Conservation (phyloP, 2,113 vertebrate species). For the Etia nguti region DNA sequence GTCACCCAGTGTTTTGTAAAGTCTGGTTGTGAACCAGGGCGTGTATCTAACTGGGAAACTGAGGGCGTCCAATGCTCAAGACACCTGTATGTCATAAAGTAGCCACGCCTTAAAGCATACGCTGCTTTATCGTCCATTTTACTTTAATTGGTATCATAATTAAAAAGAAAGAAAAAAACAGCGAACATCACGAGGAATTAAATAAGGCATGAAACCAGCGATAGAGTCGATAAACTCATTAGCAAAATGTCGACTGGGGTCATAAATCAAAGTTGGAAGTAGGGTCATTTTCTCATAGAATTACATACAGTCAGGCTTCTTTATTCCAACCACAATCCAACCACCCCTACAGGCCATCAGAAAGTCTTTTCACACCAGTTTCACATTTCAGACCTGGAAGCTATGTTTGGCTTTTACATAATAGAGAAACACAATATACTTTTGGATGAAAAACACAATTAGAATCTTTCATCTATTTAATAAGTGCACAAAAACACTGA, state of each 20-base stretch:
- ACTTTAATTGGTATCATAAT: not conserved
- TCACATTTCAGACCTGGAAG: not conserved
- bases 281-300: not conserved
- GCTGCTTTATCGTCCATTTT: not conserved
- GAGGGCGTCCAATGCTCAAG: not conserved
- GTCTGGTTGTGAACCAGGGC: not conserved
- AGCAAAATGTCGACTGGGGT: not conserved
- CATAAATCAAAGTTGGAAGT: not conserved
- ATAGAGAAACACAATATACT: not conserved
- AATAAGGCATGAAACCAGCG: not conserved
- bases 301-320: not conserved
- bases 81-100: not conserved
- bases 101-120: not conserved
- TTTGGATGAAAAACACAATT: not conserved
- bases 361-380: not conserved
- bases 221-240: not conserved
- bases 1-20: not conserved
- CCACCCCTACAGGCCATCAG: not conserved
- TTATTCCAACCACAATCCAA: not conserved
- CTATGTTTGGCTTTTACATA: not conserved
- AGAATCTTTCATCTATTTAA: not conserved
- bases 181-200: not conserved
- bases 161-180: fast-evolving
- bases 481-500: not conserved
- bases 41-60: not conserved